These are phyloP conservation scores for Amblyjoppa fuscipennis DNA, from an alignment of 2,888 invertebrate species.

Conservation along the genomic window DNA sequence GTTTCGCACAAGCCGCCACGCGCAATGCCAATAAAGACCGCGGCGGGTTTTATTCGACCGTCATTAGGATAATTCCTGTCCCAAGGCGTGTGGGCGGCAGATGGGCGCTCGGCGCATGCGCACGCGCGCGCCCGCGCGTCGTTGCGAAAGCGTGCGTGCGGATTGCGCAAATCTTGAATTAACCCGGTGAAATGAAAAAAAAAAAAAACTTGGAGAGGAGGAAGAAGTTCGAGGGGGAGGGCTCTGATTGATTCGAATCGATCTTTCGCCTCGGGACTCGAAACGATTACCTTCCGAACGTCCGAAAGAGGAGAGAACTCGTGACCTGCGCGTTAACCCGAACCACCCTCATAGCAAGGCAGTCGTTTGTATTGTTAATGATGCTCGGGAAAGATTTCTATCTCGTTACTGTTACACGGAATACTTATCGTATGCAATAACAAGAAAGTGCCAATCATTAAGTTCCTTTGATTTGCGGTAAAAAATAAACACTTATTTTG, in stretches of 20 bases:
- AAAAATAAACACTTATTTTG: no score
- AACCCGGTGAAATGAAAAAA: slow-evolving; percentile 69
- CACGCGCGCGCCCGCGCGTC: slow-evolving; percentile 24
- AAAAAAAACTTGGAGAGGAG: slow-evolving; percentile 52
- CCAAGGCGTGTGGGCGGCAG: slow-evolving; percentile 82
- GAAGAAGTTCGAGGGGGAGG: slow-evolving; percentile 33
- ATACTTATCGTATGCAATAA: neutral
- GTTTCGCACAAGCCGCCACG: slow-evolving; percentile 31
- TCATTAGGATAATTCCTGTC: slow-evolving; percentile 82
- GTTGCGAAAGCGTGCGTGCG: slow-evolving; percentile 71
- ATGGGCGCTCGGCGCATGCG: slow-evolving; percentile 71
- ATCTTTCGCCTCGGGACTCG: slow-evolving; percentile 37
- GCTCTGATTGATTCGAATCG: slow-evolving; percentile 56
- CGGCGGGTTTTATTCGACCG: slow-evolving; percentile 71
- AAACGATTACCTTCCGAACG: slow-evolving; percentile 27
- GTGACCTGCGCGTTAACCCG: slow-evolving; percentile 35
- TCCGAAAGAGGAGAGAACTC: slow-evolving; percentile 7
- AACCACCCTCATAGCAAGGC: neutral
- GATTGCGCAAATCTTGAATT: slow-evolving; percentile 78
- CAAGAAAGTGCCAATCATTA: neutral
- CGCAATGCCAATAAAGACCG: slow-evolving; percentile 44
- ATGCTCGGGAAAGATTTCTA: neutral
- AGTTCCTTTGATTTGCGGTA: no score
- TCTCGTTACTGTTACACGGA: slow-evolving; percentile 1
- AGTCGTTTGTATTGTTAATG: slow-evolving; percentile 15